phyloP scores from a whole-genome alignment of 1,140 invertebrate species.

The Camponotus floridanus region DNA sequence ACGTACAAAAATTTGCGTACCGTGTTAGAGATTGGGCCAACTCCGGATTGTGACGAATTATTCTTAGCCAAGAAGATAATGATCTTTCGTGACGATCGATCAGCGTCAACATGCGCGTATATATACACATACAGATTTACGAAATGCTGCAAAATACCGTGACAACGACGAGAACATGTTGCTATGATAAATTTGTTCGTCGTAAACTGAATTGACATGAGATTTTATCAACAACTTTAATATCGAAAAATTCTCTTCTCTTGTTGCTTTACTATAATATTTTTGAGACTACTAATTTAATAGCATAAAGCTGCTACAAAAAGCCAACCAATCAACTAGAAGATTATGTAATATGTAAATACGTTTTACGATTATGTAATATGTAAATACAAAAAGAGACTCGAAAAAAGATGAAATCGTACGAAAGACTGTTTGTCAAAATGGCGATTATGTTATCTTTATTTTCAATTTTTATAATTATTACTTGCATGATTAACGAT shows the following conservation, averaged over 20 bases:
- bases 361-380: background rate
- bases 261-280: background rate
- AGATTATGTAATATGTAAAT: background rate
- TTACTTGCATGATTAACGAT: background rate
- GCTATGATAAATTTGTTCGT: conserved; percentile 30
- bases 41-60: conserved; percentile 45
- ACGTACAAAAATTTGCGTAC: conserved; percentile 43
- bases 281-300: background rate
- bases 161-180: conserved; percentile 5
- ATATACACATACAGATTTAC: conserved; percentile 12
- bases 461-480: conserved; percentile 2
- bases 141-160: conserved; percentile 44
- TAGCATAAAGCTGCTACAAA: background rate
- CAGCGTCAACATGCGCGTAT: conserved; percentile 19
- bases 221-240: background rate
- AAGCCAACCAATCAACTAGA: background rate
- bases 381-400: background rate
- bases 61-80: conserved; percentile 42
- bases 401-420: background rate
- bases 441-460: background rate
- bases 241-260: background rate
- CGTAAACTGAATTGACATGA: background rate
- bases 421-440: background rate
- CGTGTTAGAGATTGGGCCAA: conserved; percentile 19
- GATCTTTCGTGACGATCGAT: conserved; percentile 46